phyloP scores from a whole-genome alignment of 2,888 invertebrate species.

The Chironomus tentans region DNA sequence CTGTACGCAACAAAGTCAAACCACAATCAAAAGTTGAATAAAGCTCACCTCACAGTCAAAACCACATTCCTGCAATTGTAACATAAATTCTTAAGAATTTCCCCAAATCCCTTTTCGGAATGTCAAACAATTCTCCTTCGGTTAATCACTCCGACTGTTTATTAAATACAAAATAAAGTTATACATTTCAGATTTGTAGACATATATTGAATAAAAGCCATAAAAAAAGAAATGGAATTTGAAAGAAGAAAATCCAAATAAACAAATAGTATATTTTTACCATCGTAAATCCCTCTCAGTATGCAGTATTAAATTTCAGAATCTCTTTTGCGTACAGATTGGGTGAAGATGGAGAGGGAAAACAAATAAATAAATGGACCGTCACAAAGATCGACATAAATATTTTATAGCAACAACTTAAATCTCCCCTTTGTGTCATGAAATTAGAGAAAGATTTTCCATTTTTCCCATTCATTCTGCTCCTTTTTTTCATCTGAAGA shows the following conservation, averaged over 20 bases:
- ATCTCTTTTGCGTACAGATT: neutral
- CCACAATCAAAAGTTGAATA: too few relatives aligned
- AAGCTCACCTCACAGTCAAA: too few relatives aligned
- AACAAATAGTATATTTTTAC: neutral
- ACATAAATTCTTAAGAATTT: too few relatives aligned
- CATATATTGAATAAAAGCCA: neutral
- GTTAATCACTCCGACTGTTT: too few relatives aligned
- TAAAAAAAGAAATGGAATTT: neutral
- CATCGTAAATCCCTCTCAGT: neutral
- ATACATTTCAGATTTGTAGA: too few relatives aligned
- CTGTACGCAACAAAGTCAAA: too few relatives aligned
- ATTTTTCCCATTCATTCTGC: neutral
- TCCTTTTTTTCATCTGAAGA: too few relatives aligned
- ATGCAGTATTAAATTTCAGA: neutral
- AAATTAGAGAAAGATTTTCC: neutral
- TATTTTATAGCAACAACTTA: slow-evolving; percentile 13
- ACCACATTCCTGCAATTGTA: too few relatives aligned
- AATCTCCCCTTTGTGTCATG: neutral
- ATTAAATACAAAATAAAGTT: too few relatives aligned
- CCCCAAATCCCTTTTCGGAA: too few relatives aligned
- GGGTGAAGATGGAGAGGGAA: neutral
- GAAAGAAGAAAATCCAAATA: neutral
- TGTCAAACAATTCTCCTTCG: too few relatives aligned
- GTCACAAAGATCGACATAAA: slow-evolving; percentile 26
- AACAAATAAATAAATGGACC: slow-evolving; percentile 27